A percentile compares a stretch with the other conserved stretches of the same genome.
Evolutionary conservation across 2,888 invertebrate species (phyloP).

Genomic region (Aelia acuminata): DNA sequence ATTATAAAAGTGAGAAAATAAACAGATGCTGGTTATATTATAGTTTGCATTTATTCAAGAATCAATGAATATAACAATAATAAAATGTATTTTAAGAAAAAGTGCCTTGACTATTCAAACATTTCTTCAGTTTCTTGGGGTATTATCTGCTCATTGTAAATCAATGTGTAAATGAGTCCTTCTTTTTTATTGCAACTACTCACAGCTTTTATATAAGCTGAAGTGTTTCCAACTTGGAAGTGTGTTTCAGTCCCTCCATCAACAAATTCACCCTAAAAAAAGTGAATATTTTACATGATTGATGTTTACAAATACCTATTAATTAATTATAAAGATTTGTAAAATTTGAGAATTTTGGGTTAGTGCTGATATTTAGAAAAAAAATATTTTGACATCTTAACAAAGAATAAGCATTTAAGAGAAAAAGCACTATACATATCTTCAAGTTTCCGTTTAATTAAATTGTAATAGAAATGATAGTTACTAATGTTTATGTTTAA

Average conservation of each 20-base stretch:
- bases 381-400: no score
- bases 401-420: not conserved
- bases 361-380: not conserved
- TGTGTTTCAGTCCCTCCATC: conserved; percentile 88
- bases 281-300: conserved; percentile 27
- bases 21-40: no score
- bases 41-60: not conserved
- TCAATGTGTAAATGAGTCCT: conserved; percentile 75
- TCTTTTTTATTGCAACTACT: conserved; percentile 74
- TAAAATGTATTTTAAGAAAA: not conserved
- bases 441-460: not conserved
- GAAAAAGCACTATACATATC: no score
- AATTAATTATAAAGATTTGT: not conserved
- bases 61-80: not conserved
- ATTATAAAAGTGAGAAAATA: no score
- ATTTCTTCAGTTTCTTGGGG: conserved; percentile 64
- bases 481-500: no score
- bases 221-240: conserved; percentile 76
- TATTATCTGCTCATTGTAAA: conserved; percentile 70
- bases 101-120: not conserved
- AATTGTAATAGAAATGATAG: not conserved
- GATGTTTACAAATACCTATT: not conserved
- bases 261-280: conserved; percentile 82
- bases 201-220: conserved; percentile 72
- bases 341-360: not conserved